Percentiles rank a stretch among this genome's conserved stretches.
These are phyloP conservation scores for Plusia festucae DNA, from an alignment of 2,888 invertebrate species.

Conservation along the genomic window DNA sequence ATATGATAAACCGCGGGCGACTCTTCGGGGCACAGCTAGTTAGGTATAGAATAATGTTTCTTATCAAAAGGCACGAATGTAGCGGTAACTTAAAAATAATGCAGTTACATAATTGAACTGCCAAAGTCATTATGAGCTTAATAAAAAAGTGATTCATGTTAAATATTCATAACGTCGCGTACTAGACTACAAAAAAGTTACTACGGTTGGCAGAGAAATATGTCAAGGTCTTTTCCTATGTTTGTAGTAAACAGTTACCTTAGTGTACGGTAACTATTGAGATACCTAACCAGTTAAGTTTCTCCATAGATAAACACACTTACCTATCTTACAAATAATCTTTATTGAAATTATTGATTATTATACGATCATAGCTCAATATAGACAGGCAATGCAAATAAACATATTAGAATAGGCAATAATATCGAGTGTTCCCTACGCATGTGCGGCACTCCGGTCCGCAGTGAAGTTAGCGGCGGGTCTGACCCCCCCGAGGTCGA, in stretches of 20 bases:
- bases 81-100: not conserved
- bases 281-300: slow-evolving; percentile 18
- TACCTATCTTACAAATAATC: slow-evolving; percentile 40
- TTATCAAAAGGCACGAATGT: not conserved
- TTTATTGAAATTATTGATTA: slow-evolving; percentile 54
- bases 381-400: slow-evolving; percentile 44
- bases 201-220: slow-evolving; percentile 24
- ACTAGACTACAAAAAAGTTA: slow-evolving; percentile 4
- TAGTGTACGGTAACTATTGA: not conserved
- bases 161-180: not conserved
- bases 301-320: slow-evolving; percentile 15
- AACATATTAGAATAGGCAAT: slow-evolving; percentile 58
- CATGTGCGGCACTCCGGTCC: slow-evolving; percentile 71
- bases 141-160: not conserved
- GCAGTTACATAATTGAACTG: not conserved
- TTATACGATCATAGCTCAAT: slow-evolving; percentile 30
- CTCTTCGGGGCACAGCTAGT: no score
- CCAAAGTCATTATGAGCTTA: not conserved
- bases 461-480: slow-evolving; percentile 68
- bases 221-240: slow-evolving; percentile 37
- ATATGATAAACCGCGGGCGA: no score
- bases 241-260: not conserved
- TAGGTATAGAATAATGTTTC: not conserved
- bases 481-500: slow-evolving; percentile 62
- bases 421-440: slow-evolving; percentile 69